Conservation (phyloP, 2,888 invertebrate genomes). For the Eristalis arbustorum region DNA sequence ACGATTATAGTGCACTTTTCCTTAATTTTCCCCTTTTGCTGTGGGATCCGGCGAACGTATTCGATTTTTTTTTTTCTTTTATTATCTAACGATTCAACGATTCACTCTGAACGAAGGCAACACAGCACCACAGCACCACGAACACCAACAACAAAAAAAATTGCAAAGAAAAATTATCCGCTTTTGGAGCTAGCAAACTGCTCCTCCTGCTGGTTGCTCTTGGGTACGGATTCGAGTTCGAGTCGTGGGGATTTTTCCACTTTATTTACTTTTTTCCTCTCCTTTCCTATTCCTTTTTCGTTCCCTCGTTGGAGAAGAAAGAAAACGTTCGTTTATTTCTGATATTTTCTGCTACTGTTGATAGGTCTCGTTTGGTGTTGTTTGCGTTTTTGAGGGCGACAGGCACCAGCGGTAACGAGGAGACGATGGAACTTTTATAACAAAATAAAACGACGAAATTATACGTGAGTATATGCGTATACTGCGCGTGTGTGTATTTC, state of each 20-base stretch:
- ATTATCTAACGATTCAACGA: slow-evolving; percentile 61
- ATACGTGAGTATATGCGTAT: not conserved
- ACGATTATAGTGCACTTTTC: slow-evolving; percentile 34
- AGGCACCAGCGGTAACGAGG: not conserved
- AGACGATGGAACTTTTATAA: slow-evolving; percentile 38
- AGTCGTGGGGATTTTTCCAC: slow-evolving; percentile 42
- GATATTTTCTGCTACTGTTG: slow-evolving; percentile 25
- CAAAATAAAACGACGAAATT: slow-evolving; percentile 47
- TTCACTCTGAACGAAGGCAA: slow-evolving; percentile 28
- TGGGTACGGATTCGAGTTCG: not conserved
- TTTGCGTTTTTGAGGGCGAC: slow-evolving; percentile 9
- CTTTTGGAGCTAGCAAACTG: slow-evolving; percentile 13
- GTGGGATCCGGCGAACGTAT: not conserved
- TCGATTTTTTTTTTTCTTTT: slow-evolving; percentile 24
- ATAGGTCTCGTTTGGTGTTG: slow-evolving; percentile 28
- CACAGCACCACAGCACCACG: not conserved
- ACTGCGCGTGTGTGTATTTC: slow-evolving; percentile 30
- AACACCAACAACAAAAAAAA: slow-evolving; percentile 40
- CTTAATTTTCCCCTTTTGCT: slow-evolving; percentile 2
- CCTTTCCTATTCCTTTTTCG: not conserved
- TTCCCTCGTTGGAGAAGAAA: not conserved
- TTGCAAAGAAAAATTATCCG: slow-evolving; percentile 19
- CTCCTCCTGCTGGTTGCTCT: slow-evolving; percentile 26
- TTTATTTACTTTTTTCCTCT: slow-evolving; percentile 45
- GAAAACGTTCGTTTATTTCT: slow-evolving; percentile 17